phyloP scores from a whole-genome alignment of 2,113 vertebrate genomes.

The Bambusicola thoracicus region DNA sequence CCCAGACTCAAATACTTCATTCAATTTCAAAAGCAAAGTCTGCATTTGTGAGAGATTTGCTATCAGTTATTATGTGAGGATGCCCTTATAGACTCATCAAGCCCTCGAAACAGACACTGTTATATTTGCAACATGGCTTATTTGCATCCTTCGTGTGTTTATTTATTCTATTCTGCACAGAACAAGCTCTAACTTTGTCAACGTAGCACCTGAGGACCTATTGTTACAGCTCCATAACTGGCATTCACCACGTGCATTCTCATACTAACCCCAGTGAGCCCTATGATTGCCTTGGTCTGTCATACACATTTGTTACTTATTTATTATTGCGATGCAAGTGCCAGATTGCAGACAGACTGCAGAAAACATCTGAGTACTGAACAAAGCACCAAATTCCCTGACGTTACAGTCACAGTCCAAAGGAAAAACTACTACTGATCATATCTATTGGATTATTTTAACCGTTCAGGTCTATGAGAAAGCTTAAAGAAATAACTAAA shows the following conservation, averaged over 20 bases:
- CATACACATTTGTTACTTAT: background rate
- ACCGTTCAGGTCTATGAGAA: too few species aligned
- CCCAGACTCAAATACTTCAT: background rate
- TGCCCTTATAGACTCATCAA: background rate
- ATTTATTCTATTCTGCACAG: background rate
- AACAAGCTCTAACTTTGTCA: background rate
- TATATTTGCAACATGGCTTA: background rate
- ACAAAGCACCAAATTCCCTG: too few species aligned
- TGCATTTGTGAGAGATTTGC: background rate
- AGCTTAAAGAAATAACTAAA: too few species aligned
- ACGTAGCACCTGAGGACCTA: background rate
- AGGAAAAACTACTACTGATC: too few species aligned
- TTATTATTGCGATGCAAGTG: background rate
- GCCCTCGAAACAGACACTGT: background rate
- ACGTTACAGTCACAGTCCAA: too few species aligned
- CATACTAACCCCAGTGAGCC: background rate
- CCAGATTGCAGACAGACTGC: too few species aligned
- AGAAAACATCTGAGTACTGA: too few species aligned
- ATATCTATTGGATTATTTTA: too few species aligned
- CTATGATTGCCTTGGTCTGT: background rate
- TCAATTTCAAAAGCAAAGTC: background rate
- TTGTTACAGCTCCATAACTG: background rate
- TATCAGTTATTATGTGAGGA: background rate
- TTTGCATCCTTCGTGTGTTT: background rate
- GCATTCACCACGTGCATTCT: background rate